Percentiles rank a stretch among this genome's conserved stretches.
These are phyloP conservation scores for Periphyllus acericola DNA, from an alignment of 2,888 invertebrate genomes.

Conservation along the genomic window DNA sequence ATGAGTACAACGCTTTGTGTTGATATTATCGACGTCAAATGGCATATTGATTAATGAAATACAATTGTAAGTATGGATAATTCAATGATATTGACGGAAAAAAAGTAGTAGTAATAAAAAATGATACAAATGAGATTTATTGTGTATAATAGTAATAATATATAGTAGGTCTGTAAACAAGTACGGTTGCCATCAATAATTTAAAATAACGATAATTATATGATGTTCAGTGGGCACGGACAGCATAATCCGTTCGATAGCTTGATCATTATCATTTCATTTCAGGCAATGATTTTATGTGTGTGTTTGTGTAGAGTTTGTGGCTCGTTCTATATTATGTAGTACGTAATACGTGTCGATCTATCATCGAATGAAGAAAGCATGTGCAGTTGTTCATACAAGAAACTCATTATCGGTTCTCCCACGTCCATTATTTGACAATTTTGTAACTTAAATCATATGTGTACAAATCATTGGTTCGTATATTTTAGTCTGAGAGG, in stretches of 20 bases:
- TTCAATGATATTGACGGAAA: constrained; percentile 12
- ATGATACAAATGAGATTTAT: constrained; percentile 7
- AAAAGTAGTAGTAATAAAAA: constrained; percentile 10
- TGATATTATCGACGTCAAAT: not conserved
- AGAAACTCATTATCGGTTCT: not conserved
- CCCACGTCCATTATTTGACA: too few relatives aligned
- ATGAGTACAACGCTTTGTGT: too few relatives aligned
- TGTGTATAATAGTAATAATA: not conserved
- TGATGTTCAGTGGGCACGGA: constrained; percentile 13
- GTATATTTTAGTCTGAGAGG: too few relatives aligned
- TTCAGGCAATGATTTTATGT: not conserved
- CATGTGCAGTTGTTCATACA: not conserved
- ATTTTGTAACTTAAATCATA: too few relatives aligned
- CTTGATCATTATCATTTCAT: constrained; percentile 43
- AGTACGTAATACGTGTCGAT: not conserved
- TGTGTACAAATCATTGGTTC: too few relatives aligned
- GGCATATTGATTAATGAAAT: not conserved
- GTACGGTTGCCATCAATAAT: constrained; percentile 29
- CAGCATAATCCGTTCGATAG: constrained; percentile 13
- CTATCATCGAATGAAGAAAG: not conserved
- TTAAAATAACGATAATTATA: constrained; percentile 51
- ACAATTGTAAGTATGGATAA: not conserved
- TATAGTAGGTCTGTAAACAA: constrained; percentile 18
- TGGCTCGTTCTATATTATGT: too few relatives aligned
- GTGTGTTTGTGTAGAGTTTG: not conserved